A percentile compares a stretch with the other conserved stretches of the same genome.
Conservation (phyloP, 2,888 invertebrate species). For the Steinernema hermaphroditum region DNA sequence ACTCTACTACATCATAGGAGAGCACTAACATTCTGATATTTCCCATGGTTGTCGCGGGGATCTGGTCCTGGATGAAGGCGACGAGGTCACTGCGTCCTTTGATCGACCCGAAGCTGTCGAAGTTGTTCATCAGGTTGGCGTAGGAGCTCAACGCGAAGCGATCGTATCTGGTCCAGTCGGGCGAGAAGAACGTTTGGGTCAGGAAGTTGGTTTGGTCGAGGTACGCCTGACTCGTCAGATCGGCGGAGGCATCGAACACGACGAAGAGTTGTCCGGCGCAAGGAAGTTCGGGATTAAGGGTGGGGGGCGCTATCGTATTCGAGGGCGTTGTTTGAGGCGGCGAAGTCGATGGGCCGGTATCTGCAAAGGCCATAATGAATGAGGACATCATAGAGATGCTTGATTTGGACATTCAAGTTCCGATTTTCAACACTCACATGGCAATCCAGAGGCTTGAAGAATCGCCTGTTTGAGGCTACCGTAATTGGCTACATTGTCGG, state of each 20-base stretch:
- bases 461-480: not conserved
- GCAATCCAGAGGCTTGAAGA: not conserved
- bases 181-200: not conserved
- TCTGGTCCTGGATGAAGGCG: not conserved
- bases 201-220: not conserved
- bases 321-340: not conserved
- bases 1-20: not conserved
- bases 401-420: too few relatives aligned
- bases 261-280: slow-evolving; percentile 3
- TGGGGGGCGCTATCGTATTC: not conserved
- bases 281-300: not conserved
- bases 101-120: slow-evolving; percentile 3
- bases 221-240: not conserved
- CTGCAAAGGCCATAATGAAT: not conserved
- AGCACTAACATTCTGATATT: not conserved
- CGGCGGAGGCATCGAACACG: slow-evolving; percentile 7
- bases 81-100: too few relatives aligned
- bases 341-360: not conserved
- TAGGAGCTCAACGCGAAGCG: not conserved
- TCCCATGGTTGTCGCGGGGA: not conserved
- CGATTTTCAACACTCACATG: too few relatives aligned
- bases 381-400: not conserved
- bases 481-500: not conserved
- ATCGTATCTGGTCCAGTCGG: not conserved
- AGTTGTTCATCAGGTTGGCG: not conserved